These are phyloP conservation scores for Saimiri boliviensis DNA, from an alignment of 2,113 vertebrate genomes.

Conservation along the genomic window DNA sequence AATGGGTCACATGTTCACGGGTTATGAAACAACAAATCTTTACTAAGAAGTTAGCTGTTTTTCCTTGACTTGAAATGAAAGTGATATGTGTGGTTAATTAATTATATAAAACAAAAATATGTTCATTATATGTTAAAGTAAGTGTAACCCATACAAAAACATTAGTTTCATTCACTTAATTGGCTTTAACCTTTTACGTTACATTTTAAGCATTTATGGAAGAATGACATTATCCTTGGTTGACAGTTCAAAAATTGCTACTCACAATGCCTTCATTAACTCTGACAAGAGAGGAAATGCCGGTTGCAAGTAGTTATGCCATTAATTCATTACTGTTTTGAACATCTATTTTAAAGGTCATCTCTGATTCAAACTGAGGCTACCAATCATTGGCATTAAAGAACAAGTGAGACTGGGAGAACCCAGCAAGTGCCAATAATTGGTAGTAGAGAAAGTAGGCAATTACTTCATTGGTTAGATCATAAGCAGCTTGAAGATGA, in stretches of 20 bases:
- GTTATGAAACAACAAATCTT: neutral
- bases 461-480: neutral
- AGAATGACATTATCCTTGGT: neutral
- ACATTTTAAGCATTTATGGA: neutral
- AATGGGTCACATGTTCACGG: neutral
- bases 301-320: neutral
- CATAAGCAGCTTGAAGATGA: neutral
- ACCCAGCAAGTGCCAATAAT: neutral
- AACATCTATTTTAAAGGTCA: neutral
- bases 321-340: neutral
- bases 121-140: neutral
- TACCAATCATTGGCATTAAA: neutral
- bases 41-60: neutral
- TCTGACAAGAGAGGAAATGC: neutral
- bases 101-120: constrained; percentile 1
- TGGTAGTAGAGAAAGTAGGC: neutral
- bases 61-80: neutral
- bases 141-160: neutral
- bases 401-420: neutral
- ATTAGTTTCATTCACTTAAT: neutral
- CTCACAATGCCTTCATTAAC: neutral
- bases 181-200: neutral
- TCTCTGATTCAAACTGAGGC: neutral
- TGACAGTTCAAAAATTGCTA: neutral
- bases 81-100: neutral